Evolutionary conservation across 2,113 vertebrate species (phyloP).

Genomic region (Marmota flaviventris): DNA sequence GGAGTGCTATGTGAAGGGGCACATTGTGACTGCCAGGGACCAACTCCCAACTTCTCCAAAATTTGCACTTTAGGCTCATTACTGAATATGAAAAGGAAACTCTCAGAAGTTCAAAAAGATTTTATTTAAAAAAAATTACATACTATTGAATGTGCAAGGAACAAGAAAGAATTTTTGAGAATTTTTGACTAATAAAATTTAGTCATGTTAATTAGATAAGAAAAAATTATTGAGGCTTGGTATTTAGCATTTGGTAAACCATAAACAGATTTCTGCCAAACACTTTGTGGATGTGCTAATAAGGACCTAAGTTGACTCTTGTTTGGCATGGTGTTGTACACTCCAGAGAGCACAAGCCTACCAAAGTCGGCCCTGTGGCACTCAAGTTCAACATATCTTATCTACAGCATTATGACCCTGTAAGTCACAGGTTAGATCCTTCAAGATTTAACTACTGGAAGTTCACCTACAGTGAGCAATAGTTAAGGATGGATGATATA

Average conservation of each 20-base stretch:
- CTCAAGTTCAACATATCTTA: background rate
- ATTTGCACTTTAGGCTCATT: background rate
- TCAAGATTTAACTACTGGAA: background rate
- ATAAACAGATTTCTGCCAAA: background rate
- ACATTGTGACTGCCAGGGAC: background rate
- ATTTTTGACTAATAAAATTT: background rate
- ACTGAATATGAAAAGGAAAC: background rate
- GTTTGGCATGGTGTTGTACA: background rate
- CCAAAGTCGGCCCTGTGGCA: background rate
- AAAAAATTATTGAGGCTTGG: background rate
- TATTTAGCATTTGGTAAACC: background rate
- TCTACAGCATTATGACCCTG: background rate
- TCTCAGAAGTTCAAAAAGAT: background rate
- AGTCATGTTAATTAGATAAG: background rate
- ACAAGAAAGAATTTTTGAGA: background rate
- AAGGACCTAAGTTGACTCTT: background rate
- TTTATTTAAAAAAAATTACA: background rate
- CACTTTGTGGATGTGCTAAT: background rate
- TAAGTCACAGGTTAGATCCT: background rate
- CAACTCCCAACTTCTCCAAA: background rate
- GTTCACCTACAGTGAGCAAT: background rate
- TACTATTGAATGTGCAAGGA: background rate
- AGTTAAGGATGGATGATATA: background rate
- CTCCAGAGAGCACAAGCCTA: background rate
- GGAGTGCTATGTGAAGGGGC: background rate